phyloP scores from a whole-genome alignment of 1,140 invertebrate species.

The Neocloeon triangulifer region DNA sequence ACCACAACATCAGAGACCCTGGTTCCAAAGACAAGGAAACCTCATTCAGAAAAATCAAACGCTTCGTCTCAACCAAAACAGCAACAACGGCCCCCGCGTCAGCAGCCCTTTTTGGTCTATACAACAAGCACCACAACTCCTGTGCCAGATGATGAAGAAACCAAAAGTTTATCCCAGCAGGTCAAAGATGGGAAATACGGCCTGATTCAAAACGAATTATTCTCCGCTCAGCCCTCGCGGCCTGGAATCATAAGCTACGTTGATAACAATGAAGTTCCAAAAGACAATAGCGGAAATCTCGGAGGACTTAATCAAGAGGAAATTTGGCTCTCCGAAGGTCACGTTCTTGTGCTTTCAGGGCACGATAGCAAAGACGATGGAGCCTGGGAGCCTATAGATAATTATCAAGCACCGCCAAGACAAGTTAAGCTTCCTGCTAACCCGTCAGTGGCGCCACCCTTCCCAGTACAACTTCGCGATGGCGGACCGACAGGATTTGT shows the following conservation, averaged over 20 bases:
- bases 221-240: slow-evolving; percentile 33
- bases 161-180: slow-evolving; percentile 62
- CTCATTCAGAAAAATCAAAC: background rate
- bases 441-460: slow-evolving; percentile 62
- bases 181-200: slow-evolving; percentile 75
- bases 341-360: slow-evolving; percentile 59
- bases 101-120: background rate
- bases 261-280: slow-evolving; percentile 48
- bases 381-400: slow-evolving; percentile 54
- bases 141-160: slow-evolving; percentile 33
- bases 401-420: slow-evolving; percentile 51
- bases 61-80: background rate
- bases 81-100: background rate
- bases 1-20: too few relatives aligned
- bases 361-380: slow-evolving; percentile 17
- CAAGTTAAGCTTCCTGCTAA: slow-evolving; percentile 52
- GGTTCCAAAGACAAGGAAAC: background rate
- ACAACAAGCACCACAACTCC: background rate
- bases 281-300: slow-evolving; percentile 50
- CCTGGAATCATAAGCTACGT: slow-evolving; percentile 63
- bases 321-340: slow-evolving; percentile 74
- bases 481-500: slow-evolving; percentile 53
- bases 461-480: slow-evolving; percentile 62
- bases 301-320: slow-evolving; percentile 63
- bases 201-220: slow-evolving; percentile 64